Evolutionary conservation across 2,113 vertebrate genomes (phyloP).

Genomic region (Athene cunicularia): DNA sequence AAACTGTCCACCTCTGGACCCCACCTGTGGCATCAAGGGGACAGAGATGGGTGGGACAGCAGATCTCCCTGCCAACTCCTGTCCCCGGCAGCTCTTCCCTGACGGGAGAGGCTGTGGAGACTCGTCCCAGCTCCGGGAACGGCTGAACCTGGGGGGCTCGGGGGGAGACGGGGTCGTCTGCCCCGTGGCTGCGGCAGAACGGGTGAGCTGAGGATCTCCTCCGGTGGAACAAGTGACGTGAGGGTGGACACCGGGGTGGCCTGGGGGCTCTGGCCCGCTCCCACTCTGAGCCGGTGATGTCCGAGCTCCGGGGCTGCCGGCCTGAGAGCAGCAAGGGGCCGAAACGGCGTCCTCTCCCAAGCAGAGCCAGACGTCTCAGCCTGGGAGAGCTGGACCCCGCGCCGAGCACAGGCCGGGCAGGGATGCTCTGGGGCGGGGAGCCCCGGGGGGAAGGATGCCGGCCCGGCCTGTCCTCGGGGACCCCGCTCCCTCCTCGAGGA

Average conservation of each 20-base stretch:
- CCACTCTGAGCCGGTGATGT: neutral
- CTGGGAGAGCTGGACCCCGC: neutral
- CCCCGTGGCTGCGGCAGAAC: neutral
- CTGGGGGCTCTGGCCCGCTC: neutral
- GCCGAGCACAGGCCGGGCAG: neutral
- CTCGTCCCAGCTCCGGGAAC: neutral
- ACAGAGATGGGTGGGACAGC: neutral
- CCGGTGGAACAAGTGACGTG: no score
- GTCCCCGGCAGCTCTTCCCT: no score
- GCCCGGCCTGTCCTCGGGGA: neutral
- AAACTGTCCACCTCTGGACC: neutral
- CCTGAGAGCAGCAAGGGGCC: neutral
- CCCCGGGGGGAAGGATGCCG: neutral
- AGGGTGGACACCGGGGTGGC: neutral
- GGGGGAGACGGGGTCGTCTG: rapidly evolving
- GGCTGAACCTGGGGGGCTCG: no score
- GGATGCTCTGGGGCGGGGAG: neutral
- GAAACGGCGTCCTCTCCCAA: neutral
- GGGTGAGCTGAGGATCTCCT: neutral
- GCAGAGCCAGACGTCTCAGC: neutral
- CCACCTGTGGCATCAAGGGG: neutral
- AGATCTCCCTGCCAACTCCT: neutral
- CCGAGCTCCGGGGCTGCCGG: neutral
- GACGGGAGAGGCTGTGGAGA: neutral
- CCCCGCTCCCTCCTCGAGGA: neutral